Base-by-base conservation (phyloP, 2,888 invertebrate genomes). In the Ormia ochracea region DNA sequence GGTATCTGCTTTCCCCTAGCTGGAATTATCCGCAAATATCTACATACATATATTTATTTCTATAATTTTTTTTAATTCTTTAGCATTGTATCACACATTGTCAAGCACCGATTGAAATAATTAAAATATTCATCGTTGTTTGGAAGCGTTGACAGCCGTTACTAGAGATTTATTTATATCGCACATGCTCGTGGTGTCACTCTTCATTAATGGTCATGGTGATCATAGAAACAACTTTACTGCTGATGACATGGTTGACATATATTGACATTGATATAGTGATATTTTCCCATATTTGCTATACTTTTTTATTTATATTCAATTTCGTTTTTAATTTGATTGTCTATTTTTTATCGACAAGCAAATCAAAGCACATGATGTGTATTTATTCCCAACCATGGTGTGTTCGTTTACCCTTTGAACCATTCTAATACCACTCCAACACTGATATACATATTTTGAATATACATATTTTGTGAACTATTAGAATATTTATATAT, bases 91-190 rank as follows among this genome's bases (percentile, higher is more conserved):
- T 6, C 14, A 31, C 56, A 43, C 21, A 76, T 61, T 61, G 54
- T 33, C 61, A 48, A 48, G 50, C 43, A 31, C 21, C 19, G 73
- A 45, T 72, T 72, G 75, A 73, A 80, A 80, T 73, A 70, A 76
- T 76, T 80, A 73, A 80, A 76, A 80, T 63, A 68, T 72, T 80
- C 72, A 76, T 76, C 80, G 68, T 76, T 76, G 80, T 76, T 76
- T 48, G 65, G 63, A 75, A 75, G 56, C 41, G 76, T 68, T 72
- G 80, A 80, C 75, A 80, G 66, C 68, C 80, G 73, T 80, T 80
- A 76, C 68, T 31, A 19, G 72, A 72, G 76, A 73, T 76, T 80
- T 76, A 65, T 76, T 76, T 31, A 63, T 70, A 41, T 69, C 33
- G 31, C 12, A 48, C 58, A 58, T 50, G 21, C 36, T 61, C 19